Evolutionary conservation across 1,140 invertebrate species (phyloP).

Genomic region (Meloidogyne hapla): DNA sequence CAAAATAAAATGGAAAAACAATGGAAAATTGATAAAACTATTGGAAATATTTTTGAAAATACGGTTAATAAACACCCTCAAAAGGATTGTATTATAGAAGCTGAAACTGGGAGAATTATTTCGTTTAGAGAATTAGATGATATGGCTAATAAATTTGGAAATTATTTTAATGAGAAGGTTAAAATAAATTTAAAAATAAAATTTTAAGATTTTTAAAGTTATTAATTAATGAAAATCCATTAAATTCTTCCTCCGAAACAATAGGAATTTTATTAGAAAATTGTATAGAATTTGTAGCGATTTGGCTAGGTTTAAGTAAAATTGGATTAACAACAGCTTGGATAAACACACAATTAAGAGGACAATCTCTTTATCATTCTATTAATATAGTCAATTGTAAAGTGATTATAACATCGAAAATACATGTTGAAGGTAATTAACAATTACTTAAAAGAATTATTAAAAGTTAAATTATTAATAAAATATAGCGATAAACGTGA

Average conservation of each 20-base stretch:
- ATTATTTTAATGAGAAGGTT: constrained; percentile 2
- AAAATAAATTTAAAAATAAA: background rate
- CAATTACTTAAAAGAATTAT: too few species aligned
- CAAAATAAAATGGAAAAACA: background rate
- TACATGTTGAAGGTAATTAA: background rate
- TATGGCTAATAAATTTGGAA: background rate
- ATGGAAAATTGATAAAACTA: background rate
- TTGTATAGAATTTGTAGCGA: background rate
- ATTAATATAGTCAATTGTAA: background rate
- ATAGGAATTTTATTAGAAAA: constrained; percentile 1
- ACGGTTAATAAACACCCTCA: background rate
- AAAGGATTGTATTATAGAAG: background rate
- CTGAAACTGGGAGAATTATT: background rate
- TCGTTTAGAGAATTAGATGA: background rate
- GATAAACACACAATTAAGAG: background rate
- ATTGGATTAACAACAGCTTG: background rate
- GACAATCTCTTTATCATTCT: background rate
- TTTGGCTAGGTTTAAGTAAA: constrained; percentile 1
- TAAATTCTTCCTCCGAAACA: background rate
- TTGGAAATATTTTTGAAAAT: constrained; percentile 3
- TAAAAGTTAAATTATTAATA: too few species aligned
- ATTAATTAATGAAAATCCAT: background rate
- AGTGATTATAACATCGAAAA: background rate
- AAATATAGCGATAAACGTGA: too few species aligned
- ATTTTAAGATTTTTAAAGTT: background rate